These are phyloP conservation scores for Aleiodes alternator DNA, from an alignment of 2,888 invertebrate genomes.

Conservation along the genomic window DNA sequence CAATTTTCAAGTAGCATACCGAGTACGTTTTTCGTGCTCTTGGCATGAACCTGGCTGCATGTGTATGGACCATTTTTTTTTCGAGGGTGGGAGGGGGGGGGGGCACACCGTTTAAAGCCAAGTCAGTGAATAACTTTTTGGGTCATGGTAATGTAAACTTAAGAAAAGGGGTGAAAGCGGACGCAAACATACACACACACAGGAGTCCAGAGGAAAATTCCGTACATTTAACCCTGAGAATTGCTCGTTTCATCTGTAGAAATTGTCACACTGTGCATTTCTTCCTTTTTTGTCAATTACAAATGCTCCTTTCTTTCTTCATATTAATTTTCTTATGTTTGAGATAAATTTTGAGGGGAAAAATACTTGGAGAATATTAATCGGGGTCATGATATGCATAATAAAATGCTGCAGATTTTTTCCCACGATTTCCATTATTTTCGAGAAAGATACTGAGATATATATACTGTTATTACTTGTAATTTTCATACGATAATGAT, in stretches of 20 bases:
- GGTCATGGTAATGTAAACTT: slow-evolving; percentile 51
- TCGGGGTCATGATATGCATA: background rate
- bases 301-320: slow-evolving; percentile 7
- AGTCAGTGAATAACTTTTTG: slow-evolving; percentile 42
- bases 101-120: slow-evolving; percentile 11
- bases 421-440: slow-evolving; percentile 14
- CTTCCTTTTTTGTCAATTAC: slow-evolving; percentile 24
- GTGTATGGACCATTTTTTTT: slow-evolving; percentile 20
- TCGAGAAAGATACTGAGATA: background rate
- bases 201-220: slow-evolving; percentile 20
- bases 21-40: slow-evolving; percentile 37
- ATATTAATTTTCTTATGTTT: background rate
- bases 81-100: background rate
- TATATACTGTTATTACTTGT: background rate
- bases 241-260: slow-evolving; percentile 12
- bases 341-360: background rate
- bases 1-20: slow-evolving; percentile 47
- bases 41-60: slow-evolving; percentile 9
- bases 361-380: background rate
- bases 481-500: slow-evolving; percentile 4
- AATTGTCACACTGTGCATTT: slow-evolving; percentile 26
- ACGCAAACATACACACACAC: background rate
- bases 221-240: slow-evolving; percentile 35
- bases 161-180: slow-evolving; percentile 36
- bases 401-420: background rate